Evolutionary conservation across 2,113 vertebrate genomes (phyloP).

Genomic region (Pterocles orientalis): DNA sequence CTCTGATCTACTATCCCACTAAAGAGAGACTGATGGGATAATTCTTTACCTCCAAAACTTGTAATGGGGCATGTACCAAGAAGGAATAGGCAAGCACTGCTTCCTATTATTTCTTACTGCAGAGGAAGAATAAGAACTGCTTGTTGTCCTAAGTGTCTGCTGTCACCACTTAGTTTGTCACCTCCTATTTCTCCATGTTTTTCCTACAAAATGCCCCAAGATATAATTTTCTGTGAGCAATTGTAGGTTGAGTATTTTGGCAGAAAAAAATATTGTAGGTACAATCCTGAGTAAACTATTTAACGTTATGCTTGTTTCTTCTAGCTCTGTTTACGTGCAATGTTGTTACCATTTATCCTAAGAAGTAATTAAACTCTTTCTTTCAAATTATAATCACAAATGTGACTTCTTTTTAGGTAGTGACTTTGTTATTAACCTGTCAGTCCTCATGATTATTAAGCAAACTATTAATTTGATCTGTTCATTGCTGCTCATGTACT

Average conservation of each 20-base stretch:
- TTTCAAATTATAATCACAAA: slow-evolving; percentile 21
- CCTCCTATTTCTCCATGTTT: background rate
- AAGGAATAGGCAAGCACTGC: background rate
- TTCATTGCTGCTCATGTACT: background rate
- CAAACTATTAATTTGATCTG: background rate
- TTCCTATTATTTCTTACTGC: background rate
- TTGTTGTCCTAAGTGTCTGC: background rate
- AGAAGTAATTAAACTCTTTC: slow-evolving; percentile 9
- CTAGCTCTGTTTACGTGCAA: background rate
- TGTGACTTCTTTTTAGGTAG: slow-evolving; percentile 1
- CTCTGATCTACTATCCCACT: background rate
- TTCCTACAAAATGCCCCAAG: background rate
- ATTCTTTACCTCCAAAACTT: background rate
- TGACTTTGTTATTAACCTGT: background rate
- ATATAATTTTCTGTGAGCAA: accelerated
- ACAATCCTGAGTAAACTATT: background rate
- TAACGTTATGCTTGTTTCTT: background rate
- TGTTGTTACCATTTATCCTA: background rate
- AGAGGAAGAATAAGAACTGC: background rate
- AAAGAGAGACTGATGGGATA: background rate
- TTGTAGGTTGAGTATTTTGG: background rate
- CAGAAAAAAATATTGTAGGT: background rate
- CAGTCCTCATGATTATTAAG: slow-evolving; percentile 1
- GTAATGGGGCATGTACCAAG: background rate
- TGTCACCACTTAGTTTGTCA: background rate